phyloP scores from a whole-genome alignment of 2,797 vertebrate species.

The Tapirus indicus region DNA sequence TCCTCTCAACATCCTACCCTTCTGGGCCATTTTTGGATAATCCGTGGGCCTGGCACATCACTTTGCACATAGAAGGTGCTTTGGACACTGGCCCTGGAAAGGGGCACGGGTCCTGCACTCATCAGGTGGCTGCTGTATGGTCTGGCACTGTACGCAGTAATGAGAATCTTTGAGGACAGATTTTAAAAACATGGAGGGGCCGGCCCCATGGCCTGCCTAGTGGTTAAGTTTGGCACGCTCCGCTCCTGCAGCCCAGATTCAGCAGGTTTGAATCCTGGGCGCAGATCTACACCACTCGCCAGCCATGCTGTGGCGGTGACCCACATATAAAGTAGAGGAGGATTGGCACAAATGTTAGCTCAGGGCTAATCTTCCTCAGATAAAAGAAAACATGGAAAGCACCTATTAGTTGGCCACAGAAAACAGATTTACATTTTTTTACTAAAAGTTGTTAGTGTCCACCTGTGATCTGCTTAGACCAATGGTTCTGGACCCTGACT shows the following conservation, averaged over 20 bases:
- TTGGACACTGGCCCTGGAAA: background rate
- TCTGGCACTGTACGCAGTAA: background rate
- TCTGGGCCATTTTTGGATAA: background rate
- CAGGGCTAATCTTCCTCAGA: no score
- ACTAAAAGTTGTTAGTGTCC: background rate
- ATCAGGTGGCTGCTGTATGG: background rate
- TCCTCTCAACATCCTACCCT: background rate
- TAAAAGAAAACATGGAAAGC: background rate
- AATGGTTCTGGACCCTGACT: background rate
- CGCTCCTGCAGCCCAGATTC: no score
- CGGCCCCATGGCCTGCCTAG: no score
- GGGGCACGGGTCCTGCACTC: fast-evolving
- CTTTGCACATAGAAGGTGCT: background rate
- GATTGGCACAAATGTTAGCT: no score
- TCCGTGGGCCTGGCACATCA: background rate
- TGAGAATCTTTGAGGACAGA: background rate
- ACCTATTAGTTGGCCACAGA: background rate
- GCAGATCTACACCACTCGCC: no score
- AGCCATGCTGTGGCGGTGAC: no score
- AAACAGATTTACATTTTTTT: background rate
- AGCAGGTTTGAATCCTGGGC: no score
- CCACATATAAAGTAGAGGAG: no score
- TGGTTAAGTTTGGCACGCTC: no score
- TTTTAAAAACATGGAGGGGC: background rate
- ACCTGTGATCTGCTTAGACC: background rate